A percentile compares a stretch with the other conserved stretches of the same genome.
These are phyloP conservation scores for Ophioninae sp. DNA, from an alignment of 2,888 invertebrate genomes.

Conservation along the genomic window DNA sequence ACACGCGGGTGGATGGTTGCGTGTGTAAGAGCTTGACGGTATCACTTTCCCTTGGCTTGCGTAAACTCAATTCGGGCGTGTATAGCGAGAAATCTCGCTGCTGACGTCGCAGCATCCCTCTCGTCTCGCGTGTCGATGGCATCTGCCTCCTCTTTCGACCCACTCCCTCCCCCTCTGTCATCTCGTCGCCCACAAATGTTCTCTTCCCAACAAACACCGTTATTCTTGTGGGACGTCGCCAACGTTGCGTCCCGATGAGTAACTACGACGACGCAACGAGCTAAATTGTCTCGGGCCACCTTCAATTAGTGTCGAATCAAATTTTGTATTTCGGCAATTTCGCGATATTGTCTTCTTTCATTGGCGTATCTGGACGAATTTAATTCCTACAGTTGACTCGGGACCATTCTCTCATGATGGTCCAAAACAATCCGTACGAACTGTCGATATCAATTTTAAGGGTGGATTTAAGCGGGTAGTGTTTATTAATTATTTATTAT, in stretches of 20 bases:
- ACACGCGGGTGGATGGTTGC: conserved; percentile 61
- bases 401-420: background rate
- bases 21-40: conserved; percentile 28
- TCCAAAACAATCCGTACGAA: background rate
- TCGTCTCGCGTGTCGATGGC: conserved; percentile 64
- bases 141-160: conserved; percentile 29
- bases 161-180: background rate
- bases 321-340: conserved; percentile 7
- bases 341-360: background rate
- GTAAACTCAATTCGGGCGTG: conserved; percentile 54
- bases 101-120: conserved; percentile 50
- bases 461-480: background rate
- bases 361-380: background rate
- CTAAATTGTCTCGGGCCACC: conserved; percentile 33
- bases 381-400: background rate
- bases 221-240: conserved; percentile 28
- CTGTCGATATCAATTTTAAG: background rate
- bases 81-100: conserved; percentile 41
- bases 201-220: conserved; percentile 14
- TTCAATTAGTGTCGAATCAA: background rate
- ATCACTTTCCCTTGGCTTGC: conserved; percentile 55
- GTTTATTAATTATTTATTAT: background rate
- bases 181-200: background rate
- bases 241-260: conserved; percentile 47
- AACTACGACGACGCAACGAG: conserved; percentile 58